Base-by-base conservation (phyloP, 2,113 vertebrate species). In the Pseudorectes ferrugineus region DNA sequence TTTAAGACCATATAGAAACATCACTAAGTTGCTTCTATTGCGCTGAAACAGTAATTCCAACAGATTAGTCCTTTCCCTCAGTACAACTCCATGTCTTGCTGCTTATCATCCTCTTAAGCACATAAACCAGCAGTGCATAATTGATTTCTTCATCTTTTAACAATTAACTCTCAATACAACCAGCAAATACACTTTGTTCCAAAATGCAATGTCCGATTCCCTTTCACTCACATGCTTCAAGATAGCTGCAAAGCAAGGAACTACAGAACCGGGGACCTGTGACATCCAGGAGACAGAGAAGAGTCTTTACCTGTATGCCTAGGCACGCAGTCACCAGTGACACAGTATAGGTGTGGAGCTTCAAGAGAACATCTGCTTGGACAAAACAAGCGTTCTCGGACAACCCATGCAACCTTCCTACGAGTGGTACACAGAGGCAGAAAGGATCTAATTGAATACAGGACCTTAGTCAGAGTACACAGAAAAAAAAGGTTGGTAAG, bases 331-430 rank as follows among this genome's bases (percentile, higher is more conserved):
- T 12, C 35, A 31, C 21, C 58, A 19, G 31, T 49, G 49, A 65
- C 38, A 52, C 10, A 23, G 5, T 21, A 2, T 0, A 2, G 33
- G 22, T 7, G 25, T 21, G 29, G 46, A 86, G 19, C 28, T 58
- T 62, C 51, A 26, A 33, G 31, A 52, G 42, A 85, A 38, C 21
- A 28, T 17, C 51, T 74, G 13, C 61, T 52, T 35, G 42, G 33
- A 51, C 24, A 45, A 21, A 52, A 66, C 1, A 0, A 75, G 15
- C 1, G 0, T 40, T 33, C 35, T 26, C 46, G 40, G 61, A 36
- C 17, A 33, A 11, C 10, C 2, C 26, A 2, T 13, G 14, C 19
- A 52, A 9, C 33, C 40, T 72, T 42, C 33, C 21, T 42, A 2
- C 6, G 17, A 66, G 25, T 9, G 36, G 36, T 6, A 46, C 31